These are phyloP conservation scores for Ditula angustiorana DNA, from an alignment of 2,888 invertebrate genomes.

Conservation along the genomic window DNA sequence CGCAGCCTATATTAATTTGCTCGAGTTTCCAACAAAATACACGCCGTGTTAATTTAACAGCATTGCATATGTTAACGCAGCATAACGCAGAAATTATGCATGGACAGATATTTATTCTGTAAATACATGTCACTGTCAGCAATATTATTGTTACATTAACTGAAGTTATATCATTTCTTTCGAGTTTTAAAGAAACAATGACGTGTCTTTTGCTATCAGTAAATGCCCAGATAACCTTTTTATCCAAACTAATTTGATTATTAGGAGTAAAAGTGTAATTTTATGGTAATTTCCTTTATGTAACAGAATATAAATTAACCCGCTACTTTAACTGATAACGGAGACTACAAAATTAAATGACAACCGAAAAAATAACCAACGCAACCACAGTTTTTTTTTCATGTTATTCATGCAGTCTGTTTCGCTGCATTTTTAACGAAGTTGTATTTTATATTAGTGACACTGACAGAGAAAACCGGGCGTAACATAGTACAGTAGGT, in stretches of 20 bases:
- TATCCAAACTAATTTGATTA: no score
- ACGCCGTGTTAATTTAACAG: slow-evolving; percentile 56
- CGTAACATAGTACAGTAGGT: slow-evolving; percentile 39
- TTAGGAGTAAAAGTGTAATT: no score
- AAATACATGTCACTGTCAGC: slow-evolving; percentile 5
- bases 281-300: no score
- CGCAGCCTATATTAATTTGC: slow-evolving; percentile 23
- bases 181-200: no score
- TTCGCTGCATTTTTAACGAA: slow-evolving; percentile 67
- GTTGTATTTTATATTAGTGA: slow-evolving; percentile 59
- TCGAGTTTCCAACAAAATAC: slow-evolving; percentile 41
- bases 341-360: no score
- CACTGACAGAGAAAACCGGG: slow-evolving; percentile 53
- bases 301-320: no score
- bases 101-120: slow-evolving; percentile 8
- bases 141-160: not conserved
- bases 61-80: slow-evolving; percentile 51
- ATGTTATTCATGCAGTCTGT: slow-evolving; percentile 61
- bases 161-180: not conserved
- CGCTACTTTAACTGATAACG: no score
- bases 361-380: not conserved
- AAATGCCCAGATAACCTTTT: no score
- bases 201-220: no score
- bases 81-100: slow-evolving; percentile 28
- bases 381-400: slow-evolving; percentile 53